Evolutionary conservation across 2,888 invertebrate genomes (phyloP).

Genomic region (Stenichneumon culpator): DNA sequence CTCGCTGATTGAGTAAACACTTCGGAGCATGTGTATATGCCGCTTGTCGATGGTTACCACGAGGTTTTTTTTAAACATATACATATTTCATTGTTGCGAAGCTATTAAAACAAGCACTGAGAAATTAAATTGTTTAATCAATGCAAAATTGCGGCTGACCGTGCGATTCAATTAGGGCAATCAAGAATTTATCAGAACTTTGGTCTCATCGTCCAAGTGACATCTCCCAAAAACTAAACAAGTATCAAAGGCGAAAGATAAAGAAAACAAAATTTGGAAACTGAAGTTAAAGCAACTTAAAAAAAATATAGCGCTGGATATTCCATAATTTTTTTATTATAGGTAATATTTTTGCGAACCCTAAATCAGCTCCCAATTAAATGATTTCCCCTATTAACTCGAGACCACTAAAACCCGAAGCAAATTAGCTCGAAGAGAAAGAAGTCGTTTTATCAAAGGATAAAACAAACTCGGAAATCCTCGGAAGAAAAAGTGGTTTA

Average conservation of each 20-base stretch:
- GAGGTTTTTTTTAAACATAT: neutral
- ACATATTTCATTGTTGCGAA: constrained; percentile 3
- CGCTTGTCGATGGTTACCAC: constrained; percentile 44
- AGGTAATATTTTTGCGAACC: neutral
- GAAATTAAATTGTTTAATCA: neutral
- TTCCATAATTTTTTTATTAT: neutral
- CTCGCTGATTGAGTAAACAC: constrained; percentile 31
- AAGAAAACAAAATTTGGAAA: neutral
- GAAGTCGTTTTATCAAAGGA: too few species aligned
- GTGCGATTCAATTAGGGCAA: neutral
- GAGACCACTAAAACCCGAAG: neutral
- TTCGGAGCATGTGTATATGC: constrained; percentile 44
- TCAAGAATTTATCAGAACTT: too few species aligned
- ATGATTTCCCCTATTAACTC: neutral
- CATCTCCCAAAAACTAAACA: too few species aligned
- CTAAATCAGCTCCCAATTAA: neutral
- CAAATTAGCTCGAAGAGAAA: too few species aligned
- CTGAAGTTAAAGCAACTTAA: neutral
- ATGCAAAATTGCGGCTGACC: neutral
- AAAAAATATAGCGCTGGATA: neutral
- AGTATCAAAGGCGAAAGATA: too few species aligned
- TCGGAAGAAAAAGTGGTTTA: too few species aligned
- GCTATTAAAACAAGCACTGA: constrained; percentile 23
- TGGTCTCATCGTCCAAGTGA: too few species aligned
- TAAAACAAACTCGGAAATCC: too few species aligned